Evolutionary conservation across 2,113 vertebrate genomes (phyloP), one percentile per base, ranked within the genome.

Genomic region (Lampris incognitus): DNA sequence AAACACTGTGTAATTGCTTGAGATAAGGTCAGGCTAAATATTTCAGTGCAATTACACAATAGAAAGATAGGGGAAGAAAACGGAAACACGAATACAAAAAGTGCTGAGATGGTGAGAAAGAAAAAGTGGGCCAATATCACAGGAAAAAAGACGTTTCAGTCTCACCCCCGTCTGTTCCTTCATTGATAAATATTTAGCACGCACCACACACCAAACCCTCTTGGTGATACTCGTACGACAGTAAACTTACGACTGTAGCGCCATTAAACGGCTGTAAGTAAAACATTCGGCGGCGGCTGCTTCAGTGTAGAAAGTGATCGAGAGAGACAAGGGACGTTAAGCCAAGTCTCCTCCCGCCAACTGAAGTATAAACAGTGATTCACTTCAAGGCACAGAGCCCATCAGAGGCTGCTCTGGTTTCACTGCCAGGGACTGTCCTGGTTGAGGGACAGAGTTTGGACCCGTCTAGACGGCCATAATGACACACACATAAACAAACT

Each of bases 341-440:
- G 61, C 41, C 0, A 0, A 11, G 83, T 65, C 9, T 81, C 55
- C 13, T 79, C 11, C 68, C 85, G 82, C 84, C 88, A 89, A 46
- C 48, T 75, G 73, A 68, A 65, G 72, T 66, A 83, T 88, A 91
- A 91, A 85, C 84, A 87, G 78, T 83, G 80, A 88, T 88, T 89
- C 76, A 91, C 69, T 83, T 72, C 72, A 75, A 73, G 71, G 65
- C 71, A 57, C 38, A n/a, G 55, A 72, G 81, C 67, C 72, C 83
- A 72, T 86, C 75, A 73, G 72, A 74, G 66, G 24, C 55, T 71
- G 11, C 70, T 71, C 74, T 61, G 68, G 69, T 50, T 69, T 51
- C 48, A n/a, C 46, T 73, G 85, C 87, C 81, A 91, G 66, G 62
- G 67, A 76, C 82, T 68, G 72, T 83, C 78, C 80, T 79, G 80